These are phyloP conservation scores for Numenius arquata DNA, from an alignment of 2,113 vertebrate species.

Conservation along the genomic window DNA sequence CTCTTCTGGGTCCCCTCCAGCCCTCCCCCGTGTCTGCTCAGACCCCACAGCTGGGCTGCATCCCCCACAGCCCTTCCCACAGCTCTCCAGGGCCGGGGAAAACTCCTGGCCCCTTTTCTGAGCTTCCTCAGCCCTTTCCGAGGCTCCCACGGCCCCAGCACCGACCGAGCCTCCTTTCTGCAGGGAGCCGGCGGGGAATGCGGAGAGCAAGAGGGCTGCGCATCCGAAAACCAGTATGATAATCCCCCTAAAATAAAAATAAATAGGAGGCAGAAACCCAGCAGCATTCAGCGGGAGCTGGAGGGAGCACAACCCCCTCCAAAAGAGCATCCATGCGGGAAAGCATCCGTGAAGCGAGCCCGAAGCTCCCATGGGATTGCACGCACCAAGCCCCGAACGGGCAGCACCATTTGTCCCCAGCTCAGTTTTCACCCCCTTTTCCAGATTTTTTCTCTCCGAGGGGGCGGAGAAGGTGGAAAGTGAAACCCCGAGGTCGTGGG, in stretches of 20 bases:
- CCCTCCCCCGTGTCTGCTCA: not conserved
- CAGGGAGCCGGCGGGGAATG: not conserved
- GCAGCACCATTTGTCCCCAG: not conserved
- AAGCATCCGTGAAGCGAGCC: accelerated
- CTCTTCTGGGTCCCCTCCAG: not conserved
- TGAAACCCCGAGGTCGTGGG: accelerated
- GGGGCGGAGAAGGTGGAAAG: not conserved
- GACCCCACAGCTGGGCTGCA: not conserved
- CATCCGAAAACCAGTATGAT: accelerated
- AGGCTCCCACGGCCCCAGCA: not conserved
- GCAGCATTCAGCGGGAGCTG: not conserved
- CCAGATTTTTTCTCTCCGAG: not conserved
- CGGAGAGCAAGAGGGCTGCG: not conserved
- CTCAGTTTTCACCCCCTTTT: accelerated
- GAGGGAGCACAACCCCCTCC: not conserved
- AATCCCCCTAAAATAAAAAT: not conserved
- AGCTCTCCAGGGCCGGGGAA: accelerated
- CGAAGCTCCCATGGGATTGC: accelerated
- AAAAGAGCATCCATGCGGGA: not conserved
- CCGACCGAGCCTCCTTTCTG: not conserved
- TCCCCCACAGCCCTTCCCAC: not conserved
- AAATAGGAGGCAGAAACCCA: not conserved
- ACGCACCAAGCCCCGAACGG: not conserved
- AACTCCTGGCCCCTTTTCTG: not conserved
- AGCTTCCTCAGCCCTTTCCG: not conserved